Base-by-base conservation (phyloP, 2,888 invertebrate species). In the Melipona beecheii region DNA sequence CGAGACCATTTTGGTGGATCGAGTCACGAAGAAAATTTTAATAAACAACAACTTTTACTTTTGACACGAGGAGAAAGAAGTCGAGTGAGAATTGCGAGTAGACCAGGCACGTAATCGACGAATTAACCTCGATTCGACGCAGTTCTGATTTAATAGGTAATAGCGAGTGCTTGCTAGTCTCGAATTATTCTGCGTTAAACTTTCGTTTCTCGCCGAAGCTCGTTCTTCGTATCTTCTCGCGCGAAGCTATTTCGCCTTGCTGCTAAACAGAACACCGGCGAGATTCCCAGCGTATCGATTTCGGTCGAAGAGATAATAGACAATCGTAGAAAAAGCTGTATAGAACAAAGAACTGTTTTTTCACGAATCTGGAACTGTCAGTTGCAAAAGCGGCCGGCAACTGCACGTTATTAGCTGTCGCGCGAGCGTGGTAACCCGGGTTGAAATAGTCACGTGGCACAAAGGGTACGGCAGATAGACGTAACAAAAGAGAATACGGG, bases 401-500 rank as follows among this genome's bases (percentile, higher is more conserved):
- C 64, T 58, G 49, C 70, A 19, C 15, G 65, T 81, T 78, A 78
- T 78, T 81, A 72, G 31, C 43, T 72, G 31, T 56, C 52, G 27
- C 27, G 43, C 54, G 66, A 54, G 58, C 54, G 27, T 50, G 66
- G 43, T 43, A 68, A 43, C 36, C 54, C 31, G 19, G 17, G 52
- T 60, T 62, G 52, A 24, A 68, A 78, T 66, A 80, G 52, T 74
- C 52, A 58, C 31, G 65, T 9, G 52, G 21, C 75, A 31, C 31
- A 72, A 62, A 75, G 60, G 56, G 71, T 11, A 36, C 31, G 64
- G 50, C 21, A 69, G 78, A 75, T 56, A 66, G 71, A 62, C 58
- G 58, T 62, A 66, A 64, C 65, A 74, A 70, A 66, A 76, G 65
- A 36, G 74, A 77, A 54, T 58, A 54, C 24, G 76, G 69, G 72